Conservation (phyloP, 2,113 vertebrate species). For the Oncorhynchus gorbuscha region DNA sequence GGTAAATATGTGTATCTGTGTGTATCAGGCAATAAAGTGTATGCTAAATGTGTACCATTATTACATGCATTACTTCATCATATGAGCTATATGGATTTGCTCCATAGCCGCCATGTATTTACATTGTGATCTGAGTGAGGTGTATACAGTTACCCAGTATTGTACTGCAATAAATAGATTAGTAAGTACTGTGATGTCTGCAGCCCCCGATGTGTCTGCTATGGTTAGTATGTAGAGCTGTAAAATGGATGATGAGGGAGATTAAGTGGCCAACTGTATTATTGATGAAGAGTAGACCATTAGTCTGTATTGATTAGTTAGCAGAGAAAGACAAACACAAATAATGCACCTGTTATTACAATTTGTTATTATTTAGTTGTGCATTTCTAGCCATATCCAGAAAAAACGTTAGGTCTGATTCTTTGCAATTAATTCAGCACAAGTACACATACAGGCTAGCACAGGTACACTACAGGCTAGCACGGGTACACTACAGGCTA, state of each 20-base stretch:
- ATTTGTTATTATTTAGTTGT: no score
- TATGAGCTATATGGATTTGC: conserved; percentile 4
- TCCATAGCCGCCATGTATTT: conserved; percentile 29
- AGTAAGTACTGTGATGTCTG: conserved; percentile 22
- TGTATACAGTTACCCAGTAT: conserved; percentile 40
- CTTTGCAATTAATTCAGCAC: no score
- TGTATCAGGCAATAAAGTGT: not conserved
- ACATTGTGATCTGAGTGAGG: conserved; percentile 15
- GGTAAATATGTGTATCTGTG: not conserved
- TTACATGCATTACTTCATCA: conserved; percentile 10
- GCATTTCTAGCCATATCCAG: no score
- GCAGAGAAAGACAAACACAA: conserved; percentile 18
- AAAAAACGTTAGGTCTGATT: no score
- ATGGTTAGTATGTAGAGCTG: conserved; percentile 18
- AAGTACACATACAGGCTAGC: no score
- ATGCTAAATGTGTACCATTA: not conserved
- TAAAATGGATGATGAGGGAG: not conserved
- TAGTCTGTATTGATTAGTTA: conserved; percentile 56
- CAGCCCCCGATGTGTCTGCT: conserved; percentile 9
- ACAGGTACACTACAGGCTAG: no score
- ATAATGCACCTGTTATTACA: no score
- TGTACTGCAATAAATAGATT: conserved; percentile 30
- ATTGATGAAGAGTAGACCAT: conserved; percentile 61
- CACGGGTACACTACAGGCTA: no score
- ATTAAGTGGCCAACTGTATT: conserved; percentile 46